Conservation (phyloP, 1,140 invertebrate species). For the Drosophila dunni region DNA sequence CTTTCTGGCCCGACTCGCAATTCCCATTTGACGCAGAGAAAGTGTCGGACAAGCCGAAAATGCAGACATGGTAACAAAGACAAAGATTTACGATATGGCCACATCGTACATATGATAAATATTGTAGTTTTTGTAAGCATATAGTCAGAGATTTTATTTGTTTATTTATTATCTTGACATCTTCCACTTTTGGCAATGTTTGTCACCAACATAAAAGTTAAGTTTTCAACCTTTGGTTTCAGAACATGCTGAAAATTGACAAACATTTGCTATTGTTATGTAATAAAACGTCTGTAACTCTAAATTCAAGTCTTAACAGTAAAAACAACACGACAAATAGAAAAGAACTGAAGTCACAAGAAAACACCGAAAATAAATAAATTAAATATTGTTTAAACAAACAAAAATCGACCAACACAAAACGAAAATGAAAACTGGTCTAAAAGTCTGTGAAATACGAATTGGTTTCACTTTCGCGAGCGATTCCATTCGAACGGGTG, state of each 20-base stretch:
- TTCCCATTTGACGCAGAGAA: slow-evolving; percentile 55
- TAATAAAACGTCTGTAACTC: too few relatives aligned
- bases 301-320: too few relatives aligned
- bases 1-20: slow-evolving; percentile 30
- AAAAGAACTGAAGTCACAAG: not conserved
- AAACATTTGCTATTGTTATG: too few relatives aligned
- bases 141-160: slow-evolving; percentile 29
- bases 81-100: slow-evolving; percentile 67
- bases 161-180: slow-evolving; percentile 11
- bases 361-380: not conserved
- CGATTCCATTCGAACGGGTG: slow-evolving; percentile 6
- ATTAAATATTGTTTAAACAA: slow-evolving; percentile 8
- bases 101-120: slow-evolving; percentile 56
- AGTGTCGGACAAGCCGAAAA: slow-evolving; percentile 59
- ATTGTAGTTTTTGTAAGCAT: slow-evolving; percentile 38
- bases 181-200: slow-evolving; percentile 2
- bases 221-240: too few relatives aligned
- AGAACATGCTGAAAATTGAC: too few relatives aligned
- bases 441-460: slow-evolving; percentile 7
- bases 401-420: slow-evolving; percentile 1
- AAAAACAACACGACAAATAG: too few relatives aligned
- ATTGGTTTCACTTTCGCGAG: slow-evolving; percentile 62
- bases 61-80: slow-evolving; percentile 58
- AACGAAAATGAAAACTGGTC: slow-evolving; percentile 49
- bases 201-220: not conserved